Evolutionary conservation across 2,888 invertebrate genomes (phyloP).

Genomic region (Ommatoiulus sabulosus): DNA sequence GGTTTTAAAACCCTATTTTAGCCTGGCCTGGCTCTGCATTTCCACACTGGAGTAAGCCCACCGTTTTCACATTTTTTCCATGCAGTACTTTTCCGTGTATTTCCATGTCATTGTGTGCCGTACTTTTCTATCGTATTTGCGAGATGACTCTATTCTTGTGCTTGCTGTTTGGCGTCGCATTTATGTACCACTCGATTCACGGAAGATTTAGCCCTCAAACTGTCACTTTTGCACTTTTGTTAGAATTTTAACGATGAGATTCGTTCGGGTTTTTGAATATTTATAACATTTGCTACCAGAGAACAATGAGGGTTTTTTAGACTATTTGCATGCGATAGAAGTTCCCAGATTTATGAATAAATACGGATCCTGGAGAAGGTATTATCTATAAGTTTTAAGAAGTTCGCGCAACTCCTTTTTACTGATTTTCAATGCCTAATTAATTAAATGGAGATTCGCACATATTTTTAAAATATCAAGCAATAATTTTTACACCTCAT

Average conservation of each 20-base stretch:
- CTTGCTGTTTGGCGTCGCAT: constrained; percentile 11
- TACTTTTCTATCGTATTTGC: neutral
- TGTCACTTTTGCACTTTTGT: neutral
- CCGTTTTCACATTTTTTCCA: constrained; percentile 22
- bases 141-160: neutral
- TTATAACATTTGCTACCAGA: no score
- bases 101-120: neutral
- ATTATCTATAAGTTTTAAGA: no score
- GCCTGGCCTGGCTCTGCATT: constrained; percentile 69
- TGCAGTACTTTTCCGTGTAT: constrained; percentile 31
- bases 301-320: no score
- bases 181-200: constrained; percentile 6
- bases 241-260: neutral
- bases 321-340: no score
- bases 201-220: neutral
- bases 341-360: no score
- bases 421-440: no score
- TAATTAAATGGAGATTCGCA: no score
- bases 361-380: no score
- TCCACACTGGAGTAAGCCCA: constrained; percentile 67
- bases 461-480: no score
- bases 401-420: no score
- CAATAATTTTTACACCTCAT: no score
- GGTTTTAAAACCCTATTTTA: constrained; percentile 62
- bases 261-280: no score